These are phyloP conservation scores for Crotalus tigris DNA, from an alignment of 2,113 vertebrate species.

Conservation along the genomic window DNA sequence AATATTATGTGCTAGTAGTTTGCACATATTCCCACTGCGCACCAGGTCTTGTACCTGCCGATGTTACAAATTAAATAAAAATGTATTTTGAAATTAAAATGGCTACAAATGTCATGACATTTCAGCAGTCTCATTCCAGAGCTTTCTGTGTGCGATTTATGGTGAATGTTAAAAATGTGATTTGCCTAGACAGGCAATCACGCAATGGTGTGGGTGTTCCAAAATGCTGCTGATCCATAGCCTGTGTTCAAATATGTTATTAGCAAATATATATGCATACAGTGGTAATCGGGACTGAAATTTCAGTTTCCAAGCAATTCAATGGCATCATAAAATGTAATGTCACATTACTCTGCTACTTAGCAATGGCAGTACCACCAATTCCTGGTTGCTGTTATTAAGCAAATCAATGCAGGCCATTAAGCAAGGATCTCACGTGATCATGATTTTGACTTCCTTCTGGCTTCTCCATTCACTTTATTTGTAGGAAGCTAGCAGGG, in stretches of 20 bases:
- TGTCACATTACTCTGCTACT: not conserved
- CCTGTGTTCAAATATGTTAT: not conserved
- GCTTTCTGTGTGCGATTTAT: not conserved
- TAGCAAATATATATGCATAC: not conserved
- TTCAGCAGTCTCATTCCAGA: not conserved
- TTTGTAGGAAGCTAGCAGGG: not conserved
- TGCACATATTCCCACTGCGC: not conserved
- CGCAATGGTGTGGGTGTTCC: not conserved
- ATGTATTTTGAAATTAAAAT: not conserved
- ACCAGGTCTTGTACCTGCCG: not conserved
- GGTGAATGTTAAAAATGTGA: not conserved
- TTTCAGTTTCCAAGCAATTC: not conserved
- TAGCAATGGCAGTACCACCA: not conserved
- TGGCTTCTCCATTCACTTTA: not conserved
- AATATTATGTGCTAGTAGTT: not conserved
- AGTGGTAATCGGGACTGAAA: not conserved
- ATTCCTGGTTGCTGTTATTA: not conserved
- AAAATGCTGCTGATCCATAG: not conserved
- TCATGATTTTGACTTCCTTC: not conserved
- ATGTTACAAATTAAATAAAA: not conserved
- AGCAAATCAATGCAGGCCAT: not conserved
- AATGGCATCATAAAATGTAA: not conserved
- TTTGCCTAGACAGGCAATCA: not conserved
- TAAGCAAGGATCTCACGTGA: not conserved
- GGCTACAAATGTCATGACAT: not conserved